Evolutionary conservation across 2,113 vertebrate genomes (phyloP), one percentile per base, ranked within the genome.

Genomic region (Erinaceus europaeus): DNA sequence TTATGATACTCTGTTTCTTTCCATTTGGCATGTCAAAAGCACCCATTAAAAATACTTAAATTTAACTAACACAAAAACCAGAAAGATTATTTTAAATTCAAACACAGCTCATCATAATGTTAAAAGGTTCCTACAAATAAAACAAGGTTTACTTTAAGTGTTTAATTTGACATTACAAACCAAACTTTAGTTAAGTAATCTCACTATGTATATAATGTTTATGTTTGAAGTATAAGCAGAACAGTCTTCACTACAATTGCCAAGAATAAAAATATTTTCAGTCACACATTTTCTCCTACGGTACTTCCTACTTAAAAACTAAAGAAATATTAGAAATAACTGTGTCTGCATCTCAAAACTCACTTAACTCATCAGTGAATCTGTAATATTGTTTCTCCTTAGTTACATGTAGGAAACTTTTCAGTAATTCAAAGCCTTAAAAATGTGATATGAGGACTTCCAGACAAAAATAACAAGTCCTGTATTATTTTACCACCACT

Each of bases 11-110:
- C 46, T 86, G 21, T 80, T 91, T 57, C 52, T 27, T 89, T 62
- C 29, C 18, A 32, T 86, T 89, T n/a, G 73, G 23, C 48, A 64
- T 90, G 64, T 95, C 69, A 95, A 46, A 89, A 90, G 80, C 77
- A 92, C 72, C 40, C 62, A 90, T 64, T 90, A 86, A 93, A 92
- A 91, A 46, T 48, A 65, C 57, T 78, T 65, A 15, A 17, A 86
- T 84, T 86, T 71, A 83, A 71, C 65, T 76, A 38, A 59, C 25
- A 90, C 69, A 52, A 74, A 94, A 95, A 68, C 90, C 34, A 89
- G 34, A 88, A 91, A 73, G n/a, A 46, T 27, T 93, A 69, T 81
- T 94, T 86, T 89, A 15, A 93, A 92, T 83, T 88, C 73, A 86
- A 81, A 68, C 34, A 89, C 4, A 91, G 79, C 53, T 92, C 27